Percentiles rank a stretch among this genome's conserved stretches.
Evolutionary conservation across 2,797 vertebrate genomes (phyloP).

Genomic region (Rhynchonycteris naso): DNA sequence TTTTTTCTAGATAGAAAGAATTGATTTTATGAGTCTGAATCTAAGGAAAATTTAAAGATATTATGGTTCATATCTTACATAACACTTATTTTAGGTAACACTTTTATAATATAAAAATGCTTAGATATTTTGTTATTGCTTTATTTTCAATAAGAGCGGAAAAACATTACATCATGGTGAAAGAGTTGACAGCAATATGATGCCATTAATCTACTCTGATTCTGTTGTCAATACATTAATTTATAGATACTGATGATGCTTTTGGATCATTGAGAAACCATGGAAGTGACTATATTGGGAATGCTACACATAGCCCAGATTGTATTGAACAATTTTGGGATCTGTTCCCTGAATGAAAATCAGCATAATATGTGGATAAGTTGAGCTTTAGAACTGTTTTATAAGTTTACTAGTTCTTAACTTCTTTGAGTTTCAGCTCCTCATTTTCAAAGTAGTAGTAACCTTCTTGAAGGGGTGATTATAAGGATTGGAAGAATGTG

Average conservation of each 20-base stretch:
- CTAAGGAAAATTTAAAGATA: background rate
- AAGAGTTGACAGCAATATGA: background rate
- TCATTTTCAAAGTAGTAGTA: slow-evolving; percentile 25
- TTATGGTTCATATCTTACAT: background rate
- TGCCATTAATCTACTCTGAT: background rate
- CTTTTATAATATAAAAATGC: background rate
- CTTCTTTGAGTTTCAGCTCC: background rate
- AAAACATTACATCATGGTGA: background rate
- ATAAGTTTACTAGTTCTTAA: background rate
- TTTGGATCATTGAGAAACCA: background rate
- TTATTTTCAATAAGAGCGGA: background rate
- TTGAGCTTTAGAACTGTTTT: background rate
- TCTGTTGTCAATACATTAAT: background rate
- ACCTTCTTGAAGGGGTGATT: background rate
- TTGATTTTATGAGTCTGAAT: background rate
- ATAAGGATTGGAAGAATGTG: background rate
- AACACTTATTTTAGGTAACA: background rate
- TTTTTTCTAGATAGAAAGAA: background rate
- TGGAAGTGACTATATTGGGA: background rate
- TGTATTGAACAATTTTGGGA: background rate
- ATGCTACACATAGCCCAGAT: background rate
- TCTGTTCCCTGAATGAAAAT: background rate
- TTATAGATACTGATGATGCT: background rate
- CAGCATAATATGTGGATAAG: background rate
- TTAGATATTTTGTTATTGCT: background rate